phyloP scores from a whole-genome alignment of 2,113 vertebrate genomes.

The Smithornis capensis region DNA sequence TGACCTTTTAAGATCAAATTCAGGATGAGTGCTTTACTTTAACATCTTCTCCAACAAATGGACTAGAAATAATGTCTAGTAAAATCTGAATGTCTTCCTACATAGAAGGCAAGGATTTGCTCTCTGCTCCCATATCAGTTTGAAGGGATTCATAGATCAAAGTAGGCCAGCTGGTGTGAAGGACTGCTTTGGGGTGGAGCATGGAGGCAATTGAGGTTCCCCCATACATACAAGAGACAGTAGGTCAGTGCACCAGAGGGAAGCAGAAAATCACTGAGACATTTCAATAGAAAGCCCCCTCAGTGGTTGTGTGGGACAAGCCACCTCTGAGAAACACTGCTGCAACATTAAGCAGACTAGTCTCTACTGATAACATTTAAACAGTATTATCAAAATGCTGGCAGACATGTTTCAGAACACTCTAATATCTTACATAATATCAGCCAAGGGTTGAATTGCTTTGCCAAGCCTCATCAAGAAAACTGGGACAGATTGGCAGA shows the following conservation, averaged over 20 bases:
- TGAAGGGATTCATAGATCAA: not conserved
- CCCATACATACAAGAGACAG: not conserved
- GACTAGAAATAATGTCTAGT: not conserved
- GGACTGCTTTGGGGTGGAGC: not conserved
- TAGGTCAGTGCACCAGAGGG: not conserved
- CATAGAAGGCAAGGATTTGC: not conserved
- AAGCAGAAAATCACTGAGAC: not conserved
- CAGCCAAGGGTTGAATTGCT: not conserved
- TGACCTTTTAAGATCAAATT: not conserved
- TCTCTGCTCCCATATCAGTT: not conserved
- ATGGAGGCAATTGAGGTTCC: not conserved
- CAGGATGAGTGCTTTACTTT: not conserved
- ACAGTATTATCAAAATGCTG: not conserved
- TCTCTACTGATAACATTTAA: not conserved
- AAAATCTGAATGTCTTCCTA: not conserved
- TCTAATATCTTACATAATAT: slow-evolving; percentile 1
- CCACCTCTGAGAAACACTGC: not conserved
- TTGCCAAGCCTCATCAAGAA: slow-evolving; percentile 16
- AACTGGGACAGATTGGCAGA: not conserved
- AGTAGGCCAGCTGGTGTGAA: not conserved
- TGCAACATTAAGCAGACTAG: not conserved
- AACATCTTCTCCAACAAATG: not conserved
- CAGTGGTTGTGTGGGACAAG: not conserved
- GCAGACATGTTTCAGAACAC: not conserved
- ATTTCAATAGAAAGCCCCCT: not conserved